Conservation (phyloP, 1,140 invertebrate species). For the Archivesica marissinica region DNA sequence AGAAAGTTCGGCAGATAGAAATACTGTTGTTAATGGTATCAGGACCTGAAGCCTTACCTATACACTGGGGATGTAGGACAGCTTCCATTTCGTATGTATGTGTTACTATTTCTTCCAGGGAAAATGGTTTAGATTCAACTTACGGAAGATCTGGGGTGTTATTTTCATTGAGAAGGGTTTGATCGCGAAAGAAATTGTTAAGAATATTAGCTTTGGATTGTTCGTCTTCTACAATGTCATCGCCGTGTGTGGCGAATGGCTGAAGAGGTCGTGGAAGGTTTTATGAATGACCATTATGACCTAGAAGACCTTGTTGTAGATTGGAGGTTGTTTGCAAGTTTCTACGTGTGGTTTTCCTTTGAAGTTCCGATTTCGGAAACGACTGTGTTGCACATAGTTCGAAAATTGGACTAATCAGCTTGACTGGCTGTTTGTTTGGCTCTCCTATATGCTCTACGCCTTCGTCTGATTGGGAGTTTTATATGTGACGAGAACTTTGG, state of each 20-base stretch:
- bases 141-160: background rate
- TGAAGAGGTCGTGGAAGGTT: background rate
- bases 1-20: background rate
- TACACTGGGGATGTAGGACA: background rate
- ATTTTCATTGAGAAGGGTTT: background rate
- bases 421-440: too few species aligned
- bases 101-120: background rate
- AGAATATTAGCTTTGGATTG: constrained; percentile 6
- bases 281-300: background rate
- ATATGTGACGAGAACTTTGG: too few species aligned
- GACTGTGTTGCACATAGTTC: too few species aligned
- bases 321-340: background rate
- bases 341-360: background rate
- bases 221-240: background rate
- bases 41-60: background rate
- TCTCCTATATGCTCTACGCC: too few species aligned
- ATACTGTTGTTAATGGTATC: background rate
- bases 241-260: background rate
- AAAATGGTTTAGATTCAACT: background rate
- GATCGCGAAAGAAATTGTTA: constrained; percentile 5
- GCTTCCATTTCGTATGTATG: background rate
- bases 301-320: background rate
- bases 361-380: background rate
- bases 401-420: too few species aligned
- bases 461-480: too few species aligned